Percentiles rank a stretch among this genome's conserved stretches.
Evolutionary conservation across 2,113 vertebrate species (phyloP).

Genomic region (Tachycineta bicolor): DNA sequence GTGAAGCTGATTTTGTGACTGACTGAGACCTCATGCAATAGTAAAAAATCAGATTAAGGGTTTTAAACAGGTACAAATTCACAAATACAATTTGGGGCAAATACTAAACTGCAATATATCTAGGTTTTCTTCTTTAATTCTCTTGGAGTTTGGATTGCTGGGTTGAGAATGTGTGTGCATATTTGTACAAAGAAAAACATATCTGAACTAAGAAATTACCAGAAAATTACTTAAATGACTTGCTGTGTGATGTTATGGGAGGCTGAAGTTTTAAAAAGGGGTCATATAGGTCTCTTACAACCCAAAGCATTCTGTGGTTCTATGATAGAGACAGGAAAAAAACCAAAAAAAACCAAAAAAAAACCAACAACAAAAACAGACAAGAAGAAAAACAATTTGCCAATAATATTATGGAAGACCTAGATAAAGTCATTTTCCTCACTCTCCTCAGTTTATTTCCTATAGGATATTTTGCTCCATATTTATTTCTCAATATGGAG

Average conservation of each 20-base stretch:
- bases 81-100: background rate
- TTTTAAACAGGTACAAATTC: background rate
- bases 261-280: background rate
- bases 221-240: background rate
- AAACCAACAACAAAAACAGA: background rate
- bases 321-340: background rate
- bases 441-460: background rate
- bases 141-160: background rate
- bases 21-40: accelerated
- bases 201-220: background rate
- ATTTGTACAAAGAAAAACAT: background rate
- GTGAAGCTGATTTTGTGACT: background rate
- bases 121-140: background rate
- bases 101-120: background rate
- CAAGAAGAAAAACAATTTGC: background rate
- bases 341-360: background rate
- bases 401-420: background rate
- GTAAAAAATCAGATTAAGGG: background rate
- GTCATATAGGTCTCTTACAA: background rate
- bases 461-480: background rate
- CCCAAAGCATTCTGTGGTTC: background rate
- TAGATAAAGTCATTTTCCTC: background rate
- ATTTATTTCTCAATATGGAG: background rate
- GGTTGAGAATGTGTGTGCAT: accelerated
- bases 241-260: background rate